Evolutionary conservation across 2,888 invertebrate genomes (phyloP).

Genomic region (Ormyrus pomaceus): DNA sequence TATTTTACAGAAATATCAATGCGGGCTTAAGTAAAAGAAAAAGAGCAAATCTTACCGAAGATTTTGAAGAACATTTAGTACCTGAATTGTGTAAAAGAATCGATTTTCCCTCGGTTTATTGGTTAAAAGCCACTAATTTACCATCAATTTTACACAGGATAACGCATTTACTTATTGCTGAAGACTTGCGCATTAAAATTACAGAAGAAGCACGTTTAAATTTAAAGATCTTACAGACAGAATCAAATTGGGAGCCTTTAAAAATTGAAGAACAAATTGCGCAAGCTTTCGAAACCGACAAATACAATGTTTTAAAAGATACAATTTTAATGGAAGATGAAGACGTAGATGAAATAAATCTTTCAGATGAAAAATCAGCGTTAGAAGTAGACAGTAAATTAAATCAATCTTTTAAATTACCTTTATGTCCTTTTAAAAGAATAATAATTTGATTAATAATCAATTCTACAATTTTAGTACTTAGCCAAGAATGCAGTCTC

Average conservation of each 20-base stretch:
- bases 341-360: slow-evolving; percentile 28
- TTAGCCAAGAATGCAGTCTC: slow-evolving; percentile 30
- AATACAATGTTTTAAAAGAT: slow-evolving; percentile 57
- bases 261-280: slow-evolving; percentile 48
- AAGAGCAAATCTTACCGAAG: slow-evolving; percentile 75
- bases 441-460: not conserved
- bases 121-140: slow-evolving; percentile 89
- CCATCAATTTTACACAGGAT: slow-evolving; percentile 91
- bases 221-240: not conserved
- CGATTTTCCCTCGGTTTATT: slow-evolving; percentile 84
- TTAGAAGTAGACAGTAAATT: slow-evolving; percentile 65
- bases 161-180: slow-evolving; percentile 82
- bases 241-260: slow-evolving; percentile 24
- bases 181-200: slow-evolving; percentile 82
- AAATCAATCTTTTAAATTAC: not conserved
- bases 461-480: slow-evolving; percentile 28
- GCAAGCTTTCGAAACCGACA: slow-evolving; percentile 50
- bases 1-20: slow-evolving; percentile 69
- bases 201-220: slow-evolving; percentile 71
- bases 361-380: not conserved
- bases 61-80: slow-evolving; percentile 83
- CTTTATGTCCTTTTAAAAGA: too few species aligned
- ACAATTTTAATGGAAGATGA: slow-evolving; percentile 40
- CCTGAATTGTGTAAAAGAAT: slow-evolving; percentile 91
- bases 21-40: slow-evolving; percentile 71